Evolutionary conservation across 37 sponge, comb jelly and placozoan genomes (phyloP).

Genomic region (Chondrosia reniformis): DNA sequence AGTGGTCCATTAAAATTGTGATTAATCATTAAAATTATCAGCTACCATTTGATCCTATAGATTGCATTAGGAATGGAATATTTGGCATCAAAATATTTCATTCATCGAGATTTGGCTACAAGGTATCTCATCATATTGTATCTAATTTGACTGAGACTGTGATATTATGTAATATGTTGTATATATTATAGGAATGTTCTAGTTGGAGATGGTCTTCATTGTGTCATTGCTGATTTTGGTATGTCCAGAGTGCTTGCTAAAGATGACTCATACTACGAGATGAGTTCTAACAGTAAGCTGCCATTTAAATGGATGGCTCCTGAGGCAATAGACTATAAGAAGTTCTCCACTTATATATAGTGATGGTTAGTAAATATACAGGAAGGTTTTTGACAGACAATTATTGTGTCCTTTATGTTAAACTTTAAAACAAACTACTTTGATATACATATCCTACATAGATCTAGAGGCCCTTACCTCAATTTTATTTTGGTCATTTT

Average conservation of each 20-base stretch:
- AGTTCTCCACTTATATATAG: constrained; percentile 51
- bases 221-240: constrained; percentile 49
- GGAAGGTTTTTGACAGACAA: too few species aligned
- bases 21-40: too few species aligned
- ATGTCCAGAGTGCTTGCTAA: constrained; percentile 38
- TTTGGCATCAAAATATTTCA: constrained; percentile 47
- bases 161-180: too few species aligned
- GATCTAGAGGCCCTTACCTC: too few species aligned
- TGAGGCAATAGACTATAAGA: constrained; percentile 35
- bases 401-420: too few species aligned
- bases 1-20: too few species aligned
- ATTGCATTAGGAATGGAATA: constrained; percentile 66
- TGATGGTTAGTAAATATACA: constrained; percentile 35
- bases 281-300: constrained; percentile 20
- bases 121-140: too few species aligned
- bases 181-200: constrained; percentile 50
- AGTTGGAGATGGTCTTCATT: constrained; percentile 22
- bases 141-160: too few species aligned
- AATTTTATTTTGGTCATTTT: too few species aligned
- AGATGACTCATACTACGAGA: constrained; percentile 27
- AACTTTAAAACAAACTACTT: too few species aligned
- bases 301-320: constrained; percentile 72
- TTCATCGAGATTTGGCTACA: constrained; percentile 59
- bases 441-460: too few species aligned
- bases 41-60: too few species aligned